Evolutionary conservation across 2,888 invertebrate genomes (phyloP).

Genomic region (Spodoptera littoralis): DNA sequence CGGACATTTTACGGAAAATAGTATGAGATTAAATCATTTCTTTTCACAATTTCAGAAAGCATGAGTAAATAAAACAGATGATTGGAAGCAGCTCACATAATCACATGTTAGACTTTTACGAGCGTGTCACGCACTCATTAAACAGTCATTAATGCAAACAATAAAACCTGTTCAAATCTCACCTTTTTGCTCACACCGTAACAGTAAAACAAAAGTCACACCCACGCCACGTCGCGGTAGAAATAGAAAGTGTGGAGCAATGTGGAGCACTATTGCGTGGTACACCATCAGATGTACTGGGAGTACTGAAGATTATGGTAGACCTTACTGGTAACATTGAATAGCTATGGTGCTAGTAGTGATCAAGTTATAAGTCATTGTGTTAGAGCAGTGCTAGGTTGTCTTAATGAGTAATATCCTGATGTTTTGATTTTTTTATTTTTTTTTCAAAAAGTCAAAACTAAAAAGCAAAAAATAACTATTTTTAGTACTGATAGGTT

Average conservation of each 20-base stretch:
- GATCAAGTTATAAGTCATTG: too few relatives aligned
- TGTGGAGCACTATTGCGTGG: slow-evolving; percentile 65
- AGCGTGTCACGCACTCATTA: slow-evolving; percentile 30
- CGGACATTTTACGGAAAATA: too few relatives aligned
- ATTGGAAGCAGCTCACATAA: slow-evolving; percentile 19
- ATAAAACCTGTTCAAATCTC: slow-evolving; percentile 35
- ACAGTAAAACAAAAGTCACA: slow-evolving; percentile 43
- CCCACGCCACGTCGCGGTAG: slow-evolving; percentile 42
- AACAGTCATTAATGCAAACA: slow-evolving; percentile 19
- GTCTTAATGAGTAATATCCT: too few relatives aligned
- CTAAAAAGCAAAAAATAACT: too few relatives aligned
- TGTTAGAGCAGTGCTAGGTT: too few relatives aligned
- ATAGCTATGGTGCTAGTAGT: too few relatives aligned
- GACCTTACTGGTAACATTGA: slow-evolving; percentile 8
- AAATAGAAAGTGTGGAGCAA: slow-evolving; percentile 55
- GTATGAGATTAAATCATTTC: too few relatives aligned
- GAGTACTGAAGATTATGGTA: slow-evolving; percentile 10
- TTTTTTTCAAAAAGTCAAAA: too few relatives aligned
- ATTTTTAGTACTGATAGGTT: too few relatives aligned
- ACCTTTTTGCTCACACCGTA: slow-evolving; percentile 33
- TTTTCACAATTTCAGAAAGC: neutral
- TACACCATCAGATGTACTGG: slow-evolving; percentile 65
- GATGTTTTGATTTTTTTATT: too few relatives aligned
- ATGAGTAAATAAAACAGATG: slow-evolving; percentile 11
- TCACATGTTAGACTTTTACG: slow-evolving; percentile 11